phyloP scores from a whole-genome alignment of 2,113 vertebrate species.

The Choloepus hoffmanni region DNA sequence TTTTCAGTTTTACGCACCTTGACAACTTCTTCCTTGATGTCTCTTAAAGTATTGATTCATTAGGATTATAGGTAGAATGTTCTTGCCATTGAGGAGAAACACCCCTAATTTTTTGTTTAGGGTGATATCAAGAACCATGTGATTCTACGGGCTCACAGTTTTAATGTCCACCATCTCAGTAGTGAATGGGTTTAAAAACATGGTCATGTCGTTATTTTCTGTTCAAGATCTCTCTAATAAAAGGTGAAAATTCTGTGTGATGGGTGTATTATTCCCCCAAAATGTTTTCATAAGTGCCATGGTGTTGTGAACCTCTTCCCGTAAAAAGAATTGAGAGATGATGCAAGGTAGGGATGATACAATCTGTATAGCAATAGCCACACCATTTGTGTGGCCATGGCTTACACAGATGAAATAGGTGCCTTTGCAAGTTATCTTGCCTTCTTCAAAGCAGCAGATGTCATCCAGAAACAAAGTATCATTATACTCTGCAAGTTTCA shows the following conservation, averaged over 20 bases:
- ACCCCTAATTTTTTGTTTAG: not conserved
- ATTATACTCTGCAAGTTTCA: not conserved
- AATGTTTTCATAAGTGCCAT: not conserved
- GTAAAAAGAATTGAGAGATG: not conserved
- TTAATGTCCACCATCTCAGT: not conserved
- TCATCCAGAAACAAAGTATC: not conserved
- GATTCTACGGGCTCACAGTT: not conserved
- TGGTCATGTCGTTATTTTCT: not conserved
- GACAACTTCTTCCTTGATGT: not conserved
- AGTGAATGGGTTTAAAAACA: not conserved
- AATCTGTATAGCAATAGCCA: not conserved
- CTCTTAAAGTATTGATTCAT: not conserved
- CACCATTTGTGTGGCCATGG: not conserved
- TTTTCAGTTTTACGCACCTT: not conserved
- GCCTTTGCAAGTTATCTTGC: not conserved
- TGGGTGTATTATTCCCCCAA: not conserved
- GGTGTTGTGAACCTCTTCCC: not conserved
- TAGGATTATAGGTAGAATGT: not conserved
- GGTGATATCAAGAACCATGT: not conserved
- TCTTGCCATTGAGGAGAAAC: not conserved
- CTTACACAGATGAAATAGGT: not conserved
- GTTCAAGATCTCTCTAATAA: not conserved
- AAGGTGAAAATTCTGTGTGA: not conserved
- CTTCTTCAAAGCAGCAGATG: not conserved
- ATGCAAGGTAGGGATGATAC: not conserved